Conservation (phyloP, 2,888 invertebrate genomes). For the Macrophya annulata region DNA sequence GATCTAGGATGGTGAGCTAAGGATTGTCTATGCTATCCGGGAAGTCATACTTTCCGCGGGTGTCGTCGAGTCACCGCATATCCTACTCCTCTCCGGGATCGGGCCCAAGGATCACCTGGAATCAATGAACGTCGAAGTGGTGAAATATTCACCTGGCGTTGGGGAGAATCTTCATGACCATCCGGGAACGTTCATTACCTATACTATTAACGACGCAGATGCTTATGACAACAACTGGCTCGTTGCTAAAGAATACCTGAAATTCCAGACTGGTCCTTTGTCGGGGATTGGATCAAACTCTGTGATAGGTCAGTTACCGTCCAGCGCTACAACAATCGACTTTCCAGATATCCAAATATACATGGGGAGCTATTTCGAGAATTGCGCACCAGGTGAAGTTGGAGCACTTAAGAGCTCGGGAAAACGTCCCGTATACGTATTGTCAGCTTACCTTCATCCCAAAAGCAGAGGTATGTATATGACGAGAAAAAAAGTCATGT, state of each 20-base stretch:
- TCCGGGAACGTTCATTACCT: conserved; percentile 83
- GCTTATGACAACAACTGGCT: conserved; percentile 84
- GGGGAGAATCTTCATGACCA: conserved; percentile 87
- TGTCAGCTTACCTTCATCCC: conserved; percentile 83
- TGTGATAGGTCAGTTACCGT: conserved; percentile 82
- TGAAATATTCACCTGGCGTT: conserved; percentile 85
- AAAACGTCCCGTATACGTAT: conserved; percentile 64
- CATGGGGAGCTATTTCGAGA: conserved; percentile 84
- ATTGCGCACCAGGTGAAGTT: conserved; percentile 82
- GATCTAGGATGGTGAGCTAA: conserved; percentile 62
- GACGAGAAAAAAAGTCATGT: not conserved
- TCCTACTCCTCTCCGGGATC: conserved; percentile 86
- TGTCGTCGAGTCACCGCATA: conserved; percentile 85
- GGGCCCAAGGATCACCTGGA: conserved; percentile 84
- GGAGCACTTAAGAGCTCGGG: conserved; percentile 74
- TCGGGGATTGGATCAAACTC: conserved; percentile 81
- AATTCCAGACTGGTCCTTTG: conserved; percentile 83
- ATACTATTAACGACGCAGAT: conserved; percentile 80
- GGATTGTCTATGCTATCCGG: conserved; percentile 64
- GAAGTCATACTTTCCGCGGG: conserved; percentile 84
- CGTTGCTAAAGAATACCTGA: conserved; percentile 83
- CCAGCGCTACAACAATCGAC: conserved; percentile 82
- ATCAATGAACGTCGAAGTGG: conserved; percentile 82
- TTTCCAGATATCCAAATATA: conserved; percentile 86
- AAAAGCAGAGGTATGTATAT: conserved; percentile 82